These are phyloP conservation scores for Corydoras sp. DNA, from an alignment of 2,113 vertebrate species.

Conservation along the genomic window DNA sequence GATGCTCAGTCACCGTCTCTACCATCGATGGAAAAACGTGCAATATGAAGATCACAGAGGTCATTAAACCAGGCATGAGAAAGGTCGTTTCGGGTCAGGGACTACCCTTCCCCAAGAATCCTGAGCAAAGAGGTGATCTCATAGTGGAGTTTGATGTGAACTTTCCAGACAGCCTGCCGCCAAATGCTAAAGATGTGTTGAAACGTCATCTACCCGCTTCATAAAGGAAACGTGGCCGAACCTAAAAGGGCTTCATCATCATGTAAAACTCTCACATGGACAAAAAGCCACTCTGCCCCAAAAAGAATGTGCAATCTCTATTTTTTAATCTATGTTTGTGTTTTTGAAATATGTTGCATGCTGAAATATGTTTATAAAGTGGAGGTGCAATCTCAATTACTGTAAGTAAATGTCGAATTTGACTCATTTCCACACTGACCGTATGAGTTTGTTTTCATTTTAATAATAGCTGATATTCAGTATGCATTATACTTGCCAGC, in stretches of 20 bases:
- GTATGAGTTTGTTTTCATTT: slow-evolving; percentile 22
- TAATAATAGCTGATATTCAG: neutral
- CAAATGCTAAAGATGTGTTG: slow-evolving; percentile 91
- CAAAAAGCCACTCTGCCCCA: slow-evolving; percentile 48
- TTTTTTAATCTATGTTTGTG: slow-evolving; percentile 55
- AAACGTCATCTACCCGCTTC: slow-evolving; percentile 91
- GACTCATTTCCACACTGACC: slow-evolving; percentile 5
- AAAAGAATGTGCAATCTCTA: slow-evolving; percentile 65
- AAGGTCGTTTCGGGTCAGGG: slow-evolving; percentile 90
- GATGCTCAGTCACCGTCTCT: slow-evolving; percentile 91
- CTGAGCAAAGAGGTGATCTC: slow-evolving; percentile 90
- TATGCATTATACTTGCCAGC: neutral
- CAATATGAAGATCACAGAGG: slow-evolving; percentile 92
- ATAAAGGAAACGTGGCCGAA: slow-evolving; percentile 56
- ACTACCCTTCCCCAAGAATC: slow-evolving; percentile 91
- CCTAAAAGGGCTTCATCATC: slow-evolving; percentile 14
- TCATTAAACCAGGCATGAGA: slow-evolving; percentile 94
- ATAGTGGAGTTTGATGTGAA: slow-evolving; percentile 95
- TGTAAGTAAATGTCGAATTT: slow-evolving; percentile 44
- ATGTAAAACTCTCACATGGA: slow-evolving; percentile 32
- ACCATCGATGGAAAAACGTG: slow-evolving; percentile 92
- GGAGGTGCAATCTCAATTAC: slow-evolving; percentile 49
- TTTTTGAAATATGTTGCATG: slow-evolving; percentile 58
- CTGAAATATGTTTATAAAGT: slow-evolving; percentile 47
- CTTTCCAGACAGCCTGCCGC: slow-evolving; percentile 86